phyloP scores from a whole-genome alignment of 2,888 invertebrate genomes.

The Amphipoea oculea region DNA sequence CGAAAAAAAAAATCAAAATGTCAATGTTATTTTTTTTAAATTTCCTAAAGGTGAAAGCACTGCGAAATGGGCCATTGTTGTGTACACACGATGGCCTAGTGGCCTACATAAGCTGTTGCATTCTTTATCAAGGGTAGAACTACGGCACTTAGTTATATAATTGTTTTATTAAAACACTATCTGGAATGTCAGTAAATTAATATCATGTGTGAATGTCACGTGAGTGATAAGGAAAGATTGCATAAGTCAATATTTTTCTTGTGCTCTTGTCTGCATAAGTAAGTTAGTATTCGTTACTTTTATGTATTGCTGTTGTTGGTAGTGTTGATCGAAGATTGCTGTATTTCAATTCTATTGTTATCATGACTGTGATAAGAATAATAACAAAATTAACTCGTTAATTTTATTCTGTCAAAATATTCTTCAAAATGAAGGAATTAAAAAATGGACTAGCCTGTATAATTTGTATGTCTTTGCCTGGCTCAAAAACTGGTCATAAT shows the following conservation, averaged over 20 bases:
- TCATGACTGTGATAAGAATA: slow-evolving; percentile 20
- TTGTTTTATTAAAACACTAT: slow-evolving; percentile 18
- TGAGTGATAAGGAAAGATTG: slow-evolving; percentile 31
- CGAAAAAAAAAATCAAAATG: slow-evolving; percentile 27
- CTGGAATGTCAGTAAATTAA: slow-evolving; percentile 32
- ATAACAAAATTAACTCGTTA: neutral
- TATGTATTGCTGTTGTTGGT: neutral
- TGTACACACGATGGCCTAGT: slow-evolving; percentile 37
- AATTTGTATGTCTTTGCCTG: neutral
- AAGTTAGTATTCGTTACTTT: neutral
- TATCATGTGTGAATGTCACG: slow-evolving; percentile 27
- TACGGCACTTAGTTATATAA: slow-evolving; percentile 6
- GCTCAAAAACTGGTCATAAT: neutral
- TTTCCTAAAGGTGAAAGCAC: slow-evolving; percentile 23
- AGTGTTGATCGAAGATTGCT: neutral
- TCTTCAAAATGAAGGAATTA: neutral
- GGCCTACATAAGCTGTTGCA: slow-evolving; percentile 47
- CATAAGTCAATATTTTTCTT: slow-evolving; percentile 13
- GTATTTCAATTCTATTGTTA: slow-evolving; percentile 8
- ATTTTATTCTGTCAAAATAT: neutral
- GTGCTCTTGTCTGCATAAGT: neutral
- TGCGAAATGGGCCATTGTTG: slow-evolving; percentile 33
- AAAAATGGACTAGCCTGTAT: neutral
- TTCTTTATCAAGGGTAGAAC: slow-evolving; percentile 38
- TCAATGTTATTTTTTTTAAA: slow-evolving; percentile 44